These are phyloP conservation scores for Ophonus ardosiacus DNA, from an alignment of 2,888 invertebrate species.

Conservation along the genomic window DNA sequence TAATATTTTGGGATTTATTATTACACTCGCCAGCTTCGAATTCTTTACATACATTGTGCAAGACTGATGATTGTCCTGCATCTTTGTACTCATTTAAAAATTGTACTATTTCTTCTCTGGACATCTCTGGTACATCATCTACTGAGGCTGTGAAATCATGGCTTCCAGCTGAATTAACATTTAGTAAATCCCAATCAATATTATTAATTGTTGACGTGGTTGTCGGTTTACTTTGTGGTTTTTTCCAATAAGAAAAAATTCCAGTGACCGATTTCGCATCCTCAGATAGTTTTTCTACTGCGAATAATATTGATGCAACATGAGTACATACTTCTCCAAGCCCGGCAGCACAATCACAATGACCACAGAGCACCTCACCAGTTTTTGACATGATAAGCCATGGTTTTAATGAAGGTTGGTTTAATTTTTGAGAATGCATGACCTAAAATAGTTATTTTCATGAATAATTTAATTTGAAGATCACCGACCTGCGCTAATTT, in stretches of 20 bases:
- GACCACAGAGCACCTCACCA: constrained; percentile 21
- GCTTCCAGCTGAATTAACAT: neutral
- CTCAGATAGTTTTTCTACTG: neutral
- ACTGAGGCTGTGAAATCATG: neutral
- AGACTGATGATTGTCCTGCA: neutral
- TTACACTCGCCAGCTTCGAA: neutral
- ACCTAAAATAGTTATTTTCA: neutral
- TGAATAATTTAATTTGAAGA: neutral
- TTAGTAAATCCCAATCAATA: constrained; percentile 4
- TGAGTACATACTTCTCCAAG: constrained; percentile 11
- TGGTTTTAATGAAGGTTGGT: neutral
- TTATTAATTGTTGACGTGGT: neutral
- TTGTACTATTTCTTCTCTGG: neutral
- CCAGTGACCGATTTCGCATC: neutral
- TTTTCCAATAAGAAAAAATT: constrained; percentile 12
- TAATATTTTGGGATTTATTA: neutral
- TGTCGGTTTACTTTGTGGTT: constrained; percentile 4
- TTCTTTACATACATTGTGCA: constrained; percentile 2
- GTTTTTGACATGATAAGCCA: neutral
- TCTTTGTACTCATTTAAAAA: constrained; percentile 16
- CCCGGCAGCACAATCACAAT: constrained; percentile 23
- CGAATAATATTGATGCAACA: constrained; percentile 11
- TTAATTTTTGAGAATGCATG: neutral
- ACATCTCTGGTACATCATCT: neutral
- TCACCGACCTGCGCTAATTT: too few species aligned